phyloP scores from a whole-genome alignment of 1,140 invertebrate species.

The Probaryconus sp. region DNA sequence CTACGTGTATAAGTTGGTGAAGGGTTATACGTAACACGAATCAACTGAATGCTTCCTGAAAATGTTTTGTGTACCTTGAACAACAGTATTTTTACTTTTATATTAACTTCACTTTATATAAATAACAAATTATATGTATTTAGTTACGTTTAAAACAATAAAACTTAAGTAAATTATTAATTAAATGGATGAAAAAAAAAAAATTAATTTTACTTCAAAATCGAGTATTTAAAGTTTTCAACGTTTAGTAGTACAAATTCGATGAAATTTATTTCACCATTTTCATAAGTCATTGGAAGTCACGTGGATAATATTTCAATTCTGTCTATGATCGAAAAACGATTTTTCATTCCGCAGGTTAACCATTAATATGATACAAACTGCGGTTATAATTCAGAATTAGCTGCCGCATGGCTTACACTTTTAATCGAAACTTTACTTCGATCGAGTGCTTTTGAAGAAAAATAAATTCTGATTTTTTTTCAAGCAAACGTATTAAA shows the following conservation, averaged over 20 bases:
- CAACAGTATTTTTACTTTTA: background rate
- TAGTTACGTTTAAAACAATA: too few relatives aligned
- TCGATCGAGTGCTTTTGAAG: background rate
- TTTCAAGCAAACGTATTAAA: too few relatives aligned
- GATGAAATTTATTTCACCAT: background rate
- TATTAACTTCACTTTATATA: too few relatives aligned
- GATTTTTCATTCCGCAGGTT: conserved; percentile 14
- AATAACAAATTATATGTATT: too few relatives aligned
- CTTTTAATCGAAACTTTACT: conserved; percentile 27
- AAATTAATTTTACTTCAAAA: too few relatives aligned
- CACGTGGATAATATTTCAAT: conserved; percentile 16
- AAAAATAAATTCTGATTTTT: too few relatives aligned
- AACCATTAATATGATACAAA: conserved; percentile 18
- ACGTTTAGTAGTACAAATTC: too few relatives aligned
- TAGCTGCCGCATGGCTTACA: conserved; percentile 13
- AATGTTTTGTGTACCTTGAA: background rate
- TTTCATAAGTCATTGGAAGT: background rate
- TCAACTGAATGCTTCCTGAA: background rate
- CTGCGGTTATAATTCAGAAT: conserved; percentile 25
- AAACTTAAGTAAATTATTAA: too few relatives aligned
- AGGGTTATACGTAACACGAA: background rate
- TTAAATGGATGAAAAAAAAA: too few relatives aligned
- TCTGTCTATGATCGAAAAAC: conserved; percentile 19
- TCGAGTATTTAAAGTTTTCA: too few relatives aligned
- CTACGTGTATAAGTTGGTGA: background rate